phyloP scores from a whole-genome alignment of 2,113 vertebrate species.

The Corydoras maculifer region DNA sequence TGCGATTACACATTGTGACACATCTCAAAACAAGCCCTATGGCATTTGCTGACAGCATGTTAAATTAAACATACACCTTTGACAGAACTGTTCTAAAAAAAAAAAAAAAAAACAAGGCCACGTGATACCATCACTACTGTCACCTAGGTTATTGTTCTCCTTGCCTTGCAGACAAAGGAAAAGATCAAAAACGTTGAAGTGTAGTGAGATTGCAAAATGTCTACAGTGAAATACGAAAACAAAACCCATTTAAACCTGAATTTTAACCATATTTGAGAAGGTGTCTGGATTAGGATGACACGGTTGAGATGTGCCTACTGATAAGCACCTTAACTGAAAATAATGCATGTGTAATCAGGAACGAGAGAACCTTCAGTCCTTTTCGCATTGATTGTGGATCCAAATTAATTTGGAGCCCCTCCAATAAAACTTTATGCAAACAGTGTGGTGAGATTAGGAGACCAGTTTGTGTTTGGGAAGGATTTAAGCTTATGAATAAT shows the following conservation, averaged over 20 bases:
- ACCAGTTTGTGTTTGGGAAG: conserved; percentile 46
- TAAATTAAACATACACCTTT: conserved; percentile 40
- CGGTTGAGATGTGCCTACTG: conserved; percentile 9
- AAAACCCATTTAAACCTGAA: neutral
- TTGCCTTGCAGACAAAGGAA: no score
- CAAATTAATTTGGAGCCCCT: conserved; percentile 33
- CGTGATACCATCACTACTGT: neutral
- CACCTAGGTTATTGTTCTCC: no score
- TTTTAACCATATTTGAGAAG: conserved; percentile 25
- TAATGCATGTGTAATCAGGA: conserved; percentile 24
- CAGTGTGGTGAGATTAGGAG: conserved; percentile 50
- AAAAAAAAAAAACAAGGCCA: neutral
- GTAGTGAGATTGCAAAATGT: no score
- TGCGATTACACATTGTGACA: conserved; percentile 43
- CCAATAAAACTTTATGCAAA: conserved; percentile 59
- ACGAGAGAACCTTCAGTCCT: conserved; percentile 14
- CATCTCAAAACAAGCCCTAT: conserved; percentile 48
- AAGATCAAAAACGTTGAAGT: neutral
- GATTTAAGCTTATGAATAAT: conserved; percentile 60
- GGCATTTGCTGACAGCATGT: conserved; percentile 50
- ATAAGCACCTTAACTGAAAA: conserved; percentile 15
- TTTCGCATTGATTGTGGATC: conserved; percentile 17
- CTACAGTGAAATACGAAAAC: no score
- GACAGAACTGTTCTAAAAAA: neutral
- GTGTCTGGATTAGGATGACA: neutral